Evolutionary conservation across 1,140 invertebrate genomes (phyloP), one percentile per base, ranked within the genome.

Genomic region (Ceratitis capitata): DNA sequence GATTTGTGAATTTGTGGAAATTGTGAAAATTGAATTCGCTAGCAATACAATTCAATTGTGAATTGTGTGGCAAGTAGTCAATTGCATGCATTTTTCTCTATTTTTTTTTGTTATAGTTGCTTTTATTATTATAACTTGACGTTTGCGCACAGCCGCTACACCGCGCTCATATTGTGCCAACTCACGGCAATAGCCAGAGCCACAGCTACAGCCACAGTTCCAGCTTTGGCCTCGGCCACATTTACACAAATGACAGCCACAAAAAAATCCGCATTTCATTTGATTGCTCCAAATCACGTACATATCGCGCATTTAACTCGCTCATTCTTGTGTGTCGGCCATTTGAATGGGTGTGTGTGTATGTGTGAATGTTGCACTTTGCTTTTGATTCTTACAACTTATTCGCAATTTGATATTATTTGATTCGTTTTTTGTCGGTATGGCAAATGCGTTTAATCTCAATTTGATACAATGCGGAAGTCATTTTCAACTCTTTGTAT

Each of bases 231-330:
- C n/a, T n/a, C n/a, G n/a, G n/a, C n/a, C n/a, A n/a, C n/a, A n/a
- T n/a, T n/a, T n/a, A 35, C n/a, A 12, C 69, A 78, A 78, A 78
- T 78, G 69, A 78, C 69, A 42, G 39, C 69, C 12, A 39, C 69
- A 4, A 12, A 78, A n/a, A 47, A 78, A 47, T 26, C 45, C 69
- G 69, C 69, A 78, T 78, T 78, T 78, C 69, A 78, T 47, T 78
- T 78, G 69, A 78, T 78, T 78, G 69, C 69, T 78, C 69, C 69
- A 78, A 78, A 78, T 78, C 69, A 78, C 69, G 69, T 78, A 78
- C 69, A 39, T 78, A 78, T 45, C 39, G 19, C 39, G 69, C 35
- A n/a, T n/a, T 61, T 6, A 53, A 53, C 14, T 1, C 29, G 23
- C 29, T 64, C 51, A 0, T 61, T 3, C 26, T n/a, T n/a, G n/a